A percentile compares a stretch with the other conserved stretches of the same genome.
Conservation (phyloP, 2,113 vertebrate genomes). For the crab-eating macaque (Macaca fascicularis) region T2T-MFA8v1.1 NC_088380.1:63325501-63326000, state of each 20-base stretch:
- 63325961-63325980: not conserved
- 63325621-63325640: not conserved
- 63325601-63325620: not conserved
- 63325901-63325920: not conserved
- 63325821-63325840: not conserved
- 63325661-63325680: not conserved
- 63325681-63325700: not conserved
- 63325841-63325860: not conserved
- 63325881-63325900: not conserved
- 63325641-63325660: not conserved
- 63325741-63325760: not conserved
- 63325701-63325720: not conserved
- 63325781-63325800: not conserved
- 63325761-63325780: not conserved
- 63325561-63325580: not conserved
- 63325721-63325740: not conserved
- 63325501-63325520: slow-evolving; percentile 1
- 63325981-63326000: not conserved
- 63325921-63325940: not conserved
- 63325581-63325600: not conserved
- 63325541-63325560: not conserved
- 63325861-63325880: not conserved
- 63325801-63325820: not conserved
- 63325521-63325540: not conserved
- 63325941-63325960: not conserved